Conservation (phyloP, 1,140 invertebrate species). For the Penaeus indicus region DNA sequence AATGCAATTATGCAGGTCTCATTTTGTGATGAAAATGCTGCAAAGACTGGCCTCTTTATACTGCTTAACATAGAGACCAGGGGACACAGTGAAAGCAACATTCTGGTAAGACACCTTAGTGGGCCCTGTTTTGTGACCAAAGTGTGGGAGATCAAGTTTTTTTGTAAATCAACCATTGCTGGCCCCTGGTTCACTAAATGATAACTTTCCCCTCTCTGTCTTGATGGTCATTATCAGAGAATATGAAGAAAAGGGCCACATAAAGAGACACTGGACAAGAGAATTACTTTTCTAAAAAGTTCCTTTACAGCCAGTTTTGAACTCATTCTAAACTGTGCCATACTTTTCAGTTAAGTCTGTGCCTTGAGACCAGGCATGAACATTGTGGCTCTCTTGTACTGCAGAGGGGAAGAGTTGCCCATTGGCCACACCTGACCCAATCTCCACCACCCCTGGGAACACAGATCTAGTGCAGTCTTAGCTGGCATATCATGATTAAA, state of each 20-base stretch:
- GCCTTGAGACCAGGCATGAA: slow-evolving; percentile 55
- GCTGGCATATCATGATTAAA: no score
- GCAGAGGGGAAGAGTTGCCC: slow-evolving; percentile 64
- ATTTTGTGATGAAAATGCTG: slow-evolving; percentile 63
- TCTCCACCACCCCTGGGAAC: slow-evolving; percentile 51
- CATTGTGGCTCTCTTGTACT: slow-evolving; percentile 63
- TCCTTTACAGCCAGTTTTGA: slow-evolving; percentile 47
- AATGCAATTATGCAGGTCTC: not conserved
- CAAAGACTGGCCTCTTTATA: slow-evolving; percentile 63
- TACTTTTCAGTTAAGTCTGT: slow-evolving; percentile 62
- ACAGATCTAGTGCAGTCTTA: slow-evolving; percentile 49
- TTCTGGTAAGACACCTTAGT: slow-evolving; percentile 28
- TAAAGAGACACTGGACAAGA: slow-evolving; percentile 61
- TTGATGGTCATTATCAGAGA: slow-evolving; percentile 58
- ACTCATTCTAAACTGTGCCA: slow-evolving; percentile 57
- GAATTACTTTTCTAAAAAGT: slow-evolving; percentile 44
- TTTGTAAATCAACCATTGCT: slow-evolving; percentile 62
- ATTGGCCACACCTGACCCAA: slow-evolving; percentile 59
- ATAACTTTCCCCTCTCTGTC: slow-evolving; percentile 65
- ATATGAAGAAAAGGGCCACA: slow-evolving; percentile 57
- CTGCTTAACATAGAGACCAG: slow-evolving; percentile 64
- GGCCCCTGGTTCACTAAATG: slow-evolving; percentile 66
- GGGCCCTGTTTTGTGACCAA: slow-evolving; percentile 53
- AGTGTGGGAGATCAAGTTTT: slow-evolving; percentile 30
- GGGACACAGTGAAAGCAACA: slow-evolving; percentile 66